Conservation (phyloP, 2,797 vertebrate genomes). For the Dendrocincla fuliginosa region DNA sequence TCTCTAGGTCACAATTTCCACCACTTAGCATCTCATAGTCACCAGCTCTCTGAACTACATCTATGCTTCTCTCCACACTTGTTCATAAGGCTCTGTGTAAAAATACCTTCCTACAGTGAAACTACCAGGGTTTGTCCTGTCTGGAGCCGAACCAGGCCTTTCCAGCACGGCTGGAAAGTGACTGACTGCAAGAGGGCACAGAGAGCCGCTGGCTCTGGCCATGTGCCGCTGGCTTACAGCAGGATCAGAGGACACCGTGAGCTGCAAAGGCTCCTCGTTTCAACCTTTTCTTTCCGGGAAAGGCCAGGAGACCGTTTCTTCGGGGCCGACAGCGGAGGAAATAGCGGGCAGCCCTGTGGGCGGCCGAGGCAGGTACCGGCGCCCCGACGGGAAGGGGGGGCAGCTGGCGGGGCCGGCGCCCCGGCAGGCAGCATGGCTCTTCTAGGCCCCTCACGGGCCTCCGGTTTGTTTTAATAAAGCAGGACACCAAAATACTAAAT, state of each 20-base stretch:
- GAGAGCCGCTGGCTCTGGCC: not conserved
- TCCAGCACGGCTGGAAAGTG: not conserved
- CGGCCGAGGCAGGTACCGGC: fast-evolving
- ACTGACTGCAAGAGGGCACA: not conserved
- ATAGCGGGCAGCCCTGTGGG: fast-evolving
- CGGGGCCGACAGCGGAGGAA: not conserved
- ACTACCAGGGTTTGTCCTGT: not conserved
- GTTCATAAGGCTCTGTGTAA: fast-evolving
- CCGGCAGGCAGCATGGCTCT: not conserved
- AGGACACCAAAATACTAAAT: not conserved
- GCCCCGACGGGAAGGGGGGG: not conserved
- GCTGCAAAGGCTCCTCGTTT: not conserved
- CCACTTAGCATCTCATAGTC: not conserved
- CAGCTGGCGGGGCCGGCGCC: not conserved
- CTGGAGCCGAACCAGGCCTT: not conserved
- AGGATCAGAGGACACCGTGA: fast-evolving
- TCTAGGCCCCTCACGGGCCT: not conserved
- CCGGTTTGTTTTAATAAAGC: not conserved
- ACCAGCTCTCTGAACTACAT: not conserved
- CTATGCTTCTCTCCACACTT: not conserved
- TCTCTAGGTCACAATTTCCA: not conserved
- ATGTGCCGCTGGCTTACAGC: fast-evolving
- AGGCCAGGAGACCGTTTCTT: fast-evolving
- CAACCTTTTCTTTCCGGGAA: not conserved
- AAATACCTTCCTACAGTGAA: not conserved